Percentiles rank a stretch among this genome's conserved stretches.
Conservation (phyloP, 2,797 vertebrate species). For the Podarcis siculus region DNA sequence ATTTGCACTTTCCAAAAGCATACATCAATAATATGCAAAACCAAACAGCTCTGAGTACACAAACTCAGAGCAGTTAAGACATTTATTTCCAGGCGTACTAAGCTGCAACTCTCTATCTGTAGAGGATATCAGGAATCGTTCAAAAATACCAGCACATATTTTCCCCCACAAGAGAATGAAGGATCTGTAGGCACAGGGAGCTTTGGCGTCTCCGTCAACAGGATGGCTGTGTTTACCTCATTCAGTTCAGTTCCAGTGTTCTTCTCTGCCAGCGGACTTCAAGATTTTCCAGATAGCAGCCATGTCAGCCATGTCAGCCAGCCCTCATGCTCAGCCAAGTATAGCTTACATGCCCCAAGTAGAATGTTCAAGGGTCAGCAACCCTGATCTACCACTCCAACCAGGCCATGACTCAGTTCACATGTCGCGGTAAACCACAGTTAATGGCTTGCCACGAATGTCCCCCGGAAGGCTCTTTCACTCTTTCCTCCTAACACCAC, state of each 20-base stretch:
- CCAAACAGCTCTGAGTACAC: background rate
- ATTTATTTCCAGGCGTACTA: too few relatives aligned
- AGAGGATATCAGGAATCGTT: background rate
- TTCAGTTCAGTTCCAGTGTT: background rate
- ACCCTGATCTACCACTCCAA: background rate
- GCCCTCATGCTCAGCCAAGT: background rate
- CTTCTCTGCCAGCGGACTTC: background rate
- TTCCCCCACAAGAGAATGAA: background rate
- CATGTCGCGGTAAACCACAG: background rate
- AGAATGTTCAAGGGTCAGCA: too few relatives aligned
- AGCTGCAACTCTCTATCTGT: too few relatives aligned
- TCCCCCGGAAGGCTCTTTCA: background rate
- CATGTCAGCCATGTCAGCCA: background rate
- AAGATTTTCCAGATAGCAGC: background rate
- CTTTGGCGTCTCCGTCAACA: background rate
- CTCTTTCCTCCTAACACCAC: too few relatives aligned
- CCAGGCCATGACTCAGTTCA: too few relatives aligned
- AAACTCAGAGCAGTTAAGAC: background rate
- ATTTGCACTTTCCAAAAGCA: background rate
- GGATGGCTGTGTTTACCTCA: background rate
- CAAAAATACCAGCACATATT: background rate
- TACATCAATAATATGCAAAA: background rate
- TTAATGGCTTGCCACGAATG: background rate
- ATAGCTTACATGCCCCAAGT: too few relatives aligned
- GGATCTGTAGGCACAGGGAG: too few relatives aligned